Evolutionary conservation across 2,113 vertebrate genomes (phyloP), one percentile per base, ranked within the genome.

Genomic region (Hippocampus zosterae): DNA sequence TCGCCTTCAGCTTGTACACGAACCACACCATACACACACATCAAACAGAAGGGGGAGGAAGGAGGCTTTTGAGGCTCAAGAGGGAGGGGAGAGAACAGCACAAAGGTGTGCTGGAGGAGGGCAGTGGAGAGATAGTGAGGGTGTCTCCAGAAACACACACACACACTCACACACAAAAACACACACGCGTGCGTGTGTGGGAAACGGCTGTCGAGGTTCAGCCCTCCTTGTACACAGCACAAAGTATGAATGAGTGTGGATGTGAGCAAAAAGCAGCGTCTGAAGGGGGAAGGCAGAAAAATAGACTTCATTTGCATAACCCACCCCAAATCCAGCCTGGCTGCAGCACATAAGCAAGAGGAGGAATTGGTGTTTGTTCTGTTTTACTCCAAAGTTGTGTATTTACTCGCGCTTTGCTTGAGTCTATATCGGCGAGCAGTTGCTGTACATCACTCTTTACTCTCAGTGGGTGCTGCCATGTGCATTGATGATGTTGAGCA

Each of bases 271-370:
- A 67, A 79, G 82, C 72, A 80, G 83, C 61, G 74, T 85, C 82
- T 80, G 83, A 89, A 85, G 89, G 89, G 89, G 91, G 89, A 89
- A 77, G 90, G 87, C 88, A 82, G 79, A 82, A 87, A 81, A 80
- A 81, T 79, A 65, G 74, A 55, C 69, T 62, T 50, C 6, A 90
- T 93, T 92, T 90, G 85, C 90, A 93, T 91, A 87, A 80, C 87
- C 91, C 89, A 88, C 91, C 89, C 90, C 84, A 83, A 83, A 69
- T 81, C 57, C 67, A 76, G 68, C 48, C 52, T 23, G 70, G 65
- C 63, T 68, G 50, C 67, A 61, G 7, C 59, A 25, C 50, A 59
- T 25, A 13, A 52, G 60, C 18, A 44, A 63, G 66, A 73, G 65
- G 70, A 41, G 27, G 16, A 66, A 50, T 64, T 67, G 27, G 65